A percentile compares a stretch with the other conserved stretches of the same genome.
phyloP scores from a whole-genome alignment of 2,113 vertebrate genomes.

The Petrocephalus zakoni region DNA sequence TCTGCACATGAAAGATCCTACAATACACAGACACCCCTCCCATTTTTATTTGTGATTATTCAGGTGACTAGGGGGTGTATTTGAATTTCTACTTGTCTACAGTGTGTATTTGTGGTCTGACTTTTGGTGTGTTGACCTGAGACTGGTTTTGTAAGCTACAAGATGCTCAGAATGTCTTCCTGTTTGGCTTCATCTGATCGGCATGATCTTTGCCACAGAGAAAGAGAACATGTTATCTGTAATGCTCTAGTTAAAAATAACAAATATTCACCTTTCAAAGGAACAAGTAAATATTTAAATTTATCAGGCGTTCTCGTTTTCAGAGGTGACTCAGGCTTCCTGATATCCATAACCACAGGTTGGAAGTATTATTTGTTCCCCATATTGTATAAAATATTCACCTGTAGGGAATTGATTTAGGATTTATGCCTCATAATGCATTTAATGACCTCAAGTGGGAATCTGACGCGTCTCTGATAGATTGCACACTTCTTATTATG shows the following conservation, averaged over 20 bases:
- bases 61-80: not conserved
- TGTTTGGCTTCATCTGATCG: not conserved
- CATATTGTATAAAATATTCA: not conserved
- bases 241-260: not conserved
- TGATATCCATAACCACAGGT: not conserved
- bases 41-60: not conserved
- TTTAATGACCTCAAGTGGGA: no score
- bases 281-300: not conserved
- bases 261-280: not conserved
- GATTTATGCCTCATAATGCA: no score
- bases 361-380: not conserved
- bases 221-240: not conserved
- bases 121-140: not conserved
- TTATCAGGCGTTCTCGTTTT: not conserved
- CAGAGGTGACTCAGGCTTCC: not conserved
- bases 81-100: not conserved
- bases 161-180: not conserved
- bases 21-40: not conserved
- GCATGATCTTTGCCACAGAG: not conserved
- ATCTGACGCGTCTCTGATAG: no score
- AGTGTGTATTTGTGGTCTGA: not conserved
- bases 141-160: not conserved
- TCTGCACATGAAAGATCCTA: not conserved
- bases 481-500: no score
- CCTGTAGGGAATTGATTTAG: not conserved